Percentiles rank a stretch among this genome's conserved stretches.
These are phyloP conservation scores for Cossypha polioptera DNA, from an alignment of 2,797 vertebrate species.

Conservation along the genomic window DNA sequence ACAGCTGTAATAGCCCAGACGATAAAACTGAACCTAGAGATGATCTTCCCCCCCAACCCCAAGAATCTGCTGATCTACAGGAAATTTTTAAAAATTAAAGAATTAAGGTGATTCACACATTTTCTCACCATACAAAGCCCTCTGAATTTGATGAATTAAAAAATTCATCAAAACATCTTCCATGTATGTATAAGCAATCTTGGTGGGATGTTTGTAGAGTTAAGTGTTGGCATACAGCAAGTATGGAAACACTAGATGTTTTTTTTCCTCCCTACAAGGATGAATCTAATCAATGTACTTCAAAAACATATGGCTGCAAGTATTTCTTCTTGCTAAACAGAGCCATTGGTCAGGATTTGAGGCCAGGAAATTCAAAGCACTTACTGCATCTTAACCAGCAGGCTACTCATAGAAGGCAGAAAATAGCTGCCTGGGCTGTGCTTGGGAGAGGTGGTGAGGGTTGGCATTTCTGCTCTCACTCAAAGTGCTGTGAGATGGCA, in stretches of 20 bases:
- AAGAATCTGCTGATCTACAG: neutral
- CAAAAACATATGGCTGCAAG: neutral
- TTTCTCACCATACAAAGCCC: neutral
- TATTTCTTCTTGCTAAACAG: neutral
- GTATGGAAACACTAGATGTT: neutral
- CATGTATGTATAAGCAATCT: neutral
- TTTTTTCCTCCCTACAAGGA: accelerated
- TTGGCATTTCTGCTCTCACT: neutral
- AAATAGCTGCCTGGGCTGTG: neutral
- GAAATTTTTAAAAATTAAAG: neutral
- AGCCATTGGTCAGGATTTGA: neutral
- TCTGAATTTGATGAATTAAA: neutral
- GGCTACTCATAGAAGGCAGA: neutral
- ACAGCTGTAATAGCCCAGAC: neutral
- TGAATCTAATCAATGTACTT: neutral
- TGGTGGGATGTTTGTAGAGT: neutral
- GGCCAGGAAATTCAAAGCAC: neutral
- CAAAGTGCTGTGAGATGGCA: neutral
- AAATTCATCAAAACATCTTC: neutral
- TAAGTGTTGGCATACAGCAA: neutral
- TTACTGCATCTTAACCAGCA: neutral
- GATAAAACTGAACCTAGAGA: neutral
- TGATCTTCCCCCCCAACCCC: too few relatives aligned
- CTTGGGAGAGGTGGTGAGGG: neutral
- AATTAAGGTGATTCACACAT: neutral